Evolutionary conservation across 2,797 vertebrate species (phyloP).

Genomic region (Galago senegalensis): DNA sequence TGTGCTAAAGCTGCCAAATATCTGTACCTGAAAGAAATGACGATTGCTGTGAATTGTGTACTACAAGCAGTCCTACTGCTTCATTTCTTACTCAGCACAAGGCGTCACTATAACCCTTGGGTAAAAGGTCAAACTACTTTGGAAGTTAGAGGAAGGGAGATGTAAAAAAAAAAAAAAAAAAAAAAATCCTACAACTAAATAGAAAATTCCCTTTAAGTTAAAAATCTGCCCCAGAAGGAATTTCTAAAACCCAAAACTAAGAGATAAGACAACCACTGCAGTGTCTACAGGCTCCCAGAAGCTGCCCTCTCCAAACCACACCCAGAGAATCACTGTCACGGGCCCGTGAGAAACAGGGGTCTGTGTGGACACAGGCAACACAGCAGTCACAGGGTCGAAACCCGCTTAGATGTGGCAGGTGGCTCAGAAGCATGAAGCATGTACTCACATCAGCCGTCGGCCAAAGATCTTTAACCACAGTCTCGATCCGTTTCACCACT

Average conservation of each 20-base stretch:
- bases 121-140: background rate
- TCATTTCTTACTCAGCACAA: rapidly evolving
- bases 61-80: background rate
- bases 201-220: background rate
- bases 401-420: rapidly evolving
- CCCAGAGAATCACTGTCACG: too few relatives aligned
- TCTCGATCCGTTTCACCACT: conserved; percentile 97
- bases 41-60: rapidly evolving
- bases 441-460: conserved; percentile 95
- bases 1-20: conserved; percentile 99
- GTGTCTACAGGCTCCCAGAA: background rate
- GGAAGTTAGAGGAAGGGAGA: background rate
- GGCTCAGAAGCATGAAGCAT: background rate
- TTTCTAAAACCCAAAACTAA: background rate
- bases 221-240: background rate
- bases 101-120: background rate
- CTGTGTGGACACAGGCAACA: background rate
- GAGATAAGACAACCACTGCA: too few relatives aligned
- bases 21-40: conserved; percentile 93
- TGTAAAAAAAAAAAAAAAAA: background rate
- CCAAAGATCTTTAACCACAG: conserved; percentile 98
- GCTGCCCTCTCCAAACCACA: background rate
- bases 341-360: background rate
- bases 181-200: background rate
- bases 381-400: rapidly evolving